phyloP scores from a whole-genome alignment of 2,797 vertebrate species.

The Protonibea diacanthus region DNA sequence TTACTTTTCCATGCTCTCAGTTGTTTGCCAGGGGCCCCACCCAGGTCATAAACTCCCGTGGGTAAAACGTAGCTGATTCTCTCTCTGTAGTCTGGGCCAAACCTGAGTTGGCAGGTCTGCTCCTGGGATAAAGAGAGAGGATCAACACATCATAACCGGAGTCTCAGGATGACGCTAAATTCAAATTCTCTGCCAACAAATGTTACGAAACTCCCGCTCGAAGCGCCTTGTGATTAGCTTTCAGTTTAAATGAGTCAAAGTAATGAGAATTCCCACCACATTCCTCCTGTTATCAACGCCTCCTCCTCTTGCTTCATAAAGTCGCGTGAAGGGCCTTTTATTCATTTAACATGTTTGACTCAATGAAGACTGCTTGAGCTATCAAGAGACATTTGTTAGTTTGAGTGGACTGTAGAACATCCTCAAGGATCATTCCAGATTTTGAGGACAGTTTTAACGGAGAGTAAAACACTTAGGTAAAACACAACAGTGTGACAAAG shows the following conservation, averaged over 20 bases:
- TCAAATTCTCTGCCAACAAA: slow-evolving; percentile 8
- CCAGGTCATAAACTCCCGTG: slow-evolving; percentile 57
- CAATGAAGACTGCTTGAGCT: slow-evolving; percentile 23
- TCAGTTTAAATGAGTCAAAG: slow-evolving; percentile 46
- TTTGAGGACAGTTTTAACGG: slow-evolving; percentile 17
- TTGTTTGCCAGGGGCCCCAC: slow-evolving; percentile 58
- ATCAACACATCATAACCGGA: slow-evolving; percentile 4
- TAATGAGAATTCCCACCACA: slow-evolving; percentile 13
- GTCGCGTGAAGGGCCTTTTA: neutral
- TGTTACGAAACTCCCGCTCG: neutral
- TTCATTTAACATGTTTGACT: neutral
- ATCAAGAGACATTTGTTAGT: slow-evolving; percentile 16
- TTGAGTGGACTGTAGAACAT: slow-evolving; percentile 13
- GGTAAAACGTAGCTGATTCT: slow-evolving; percentile 27
- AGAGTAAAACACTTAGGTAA: slow-evolving; percentile 12
- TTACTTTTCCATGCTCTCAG: slow-evolving; percentile 61
- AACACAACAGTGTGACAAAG: neutral
- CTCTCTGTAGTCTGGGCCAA: slow-evolving; percentile 17
- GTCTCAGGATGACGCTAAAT: neutral
- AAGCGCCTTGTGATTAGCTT: slow-evolving; percentile 6
- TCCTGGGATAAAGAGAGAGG: neutral
- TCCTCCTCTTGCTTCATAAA: neutral
- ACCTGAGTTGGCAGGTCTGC: slow-evolving; percentile 37
- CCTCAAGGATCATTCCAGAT: slow-evolving; percentile 2
- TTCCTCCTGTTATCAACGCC: slow-evolving; percentile 17